Evolutionary conservation across 1,140 invertebrate genomes (phyloP), one percentile per base, ranked within the genome.

Genomic region (Drosophila quadrilineata): DNA sequence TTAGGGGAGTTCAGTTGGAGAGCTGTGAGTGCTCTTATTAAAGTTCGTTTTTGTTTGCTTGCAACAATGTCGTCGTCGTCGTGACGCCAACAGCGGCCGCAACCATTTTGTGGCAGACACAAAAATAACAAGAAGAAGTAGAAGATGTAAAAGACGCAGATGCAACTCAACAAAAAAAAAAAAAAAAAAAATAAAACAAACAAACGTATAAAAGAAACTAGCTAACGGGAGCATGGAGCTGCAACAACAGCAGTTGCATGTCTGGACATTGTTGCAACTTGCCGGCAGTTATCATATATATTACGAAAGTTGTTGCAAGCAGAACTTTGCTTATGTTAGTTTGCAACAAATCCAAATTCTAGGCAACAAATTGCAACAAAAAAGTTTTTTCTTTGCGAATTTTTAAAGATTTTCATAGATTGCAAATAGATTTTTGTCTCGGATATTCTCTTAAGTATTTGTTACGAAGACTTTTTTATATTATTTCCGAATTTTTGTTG

Each of bases 31-130:
- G 77, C 77, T 84, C 71, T 84, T 82, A 82, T 82, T 77, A 82
- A 82, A 84, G 74, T 76, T 76, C 64, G 64, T 84, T 84, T n/a
- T 82, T 84, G 79, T 82, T 77, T 62, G 77, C 52, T 49, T 62
- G 35, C 57, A 59, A 84, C 77, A 82, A 82, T 84, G 77, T 72
- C 71, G 58, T 56, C 58, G 67, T 49, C 76, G 70, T 41, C 68
- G 36, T 67, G 75, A 54, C 75, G 59, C 35, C 60, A 74, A 71
- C 75, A 67, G 54, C 64, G 54, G 14, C 26, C 24, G 19, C 41
- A 45, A n/a, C 26, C 41, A 45, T 45, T 45, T 45, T 45, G 21
- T 22, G 38, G 16, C 38, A 22, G 8, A 41, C n/a, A 19, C 36
- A 21, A 38, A 4, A 14, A 14, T 5, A 35, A 35, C 31, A 35